phyloP scores from a whole-genome alignment of 92 coral and sea anemone species.

The Diadumene lineata region DNA sequence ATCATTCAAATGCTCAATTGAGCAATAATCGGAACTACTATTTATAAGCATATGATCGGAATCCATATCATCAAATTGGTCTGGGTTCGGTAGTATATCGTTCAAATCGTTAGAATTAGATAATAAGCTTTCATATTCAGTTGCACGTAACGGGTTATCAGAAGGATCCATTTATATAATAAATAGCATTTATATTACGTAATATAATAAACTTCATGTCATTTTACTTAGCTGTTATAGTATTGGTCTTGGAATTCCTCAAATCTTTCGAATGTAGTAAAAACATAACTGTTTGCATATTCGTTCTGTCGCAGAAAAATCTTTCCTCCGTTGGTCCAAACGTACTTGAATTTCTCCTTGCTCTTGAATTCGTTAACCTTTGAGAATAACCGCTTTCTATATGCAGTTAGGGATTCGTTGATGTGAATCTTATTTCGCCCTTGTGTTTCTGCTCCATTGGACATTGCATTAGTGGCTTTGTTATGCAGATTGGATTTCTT shows the following conservation, averaged over 20 bases:
- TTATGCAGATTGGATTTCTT: conserved; percentile 9
- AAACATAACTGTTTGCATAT: no score
- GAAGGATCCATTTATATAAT: neutral
- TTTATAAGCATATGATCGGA: conserved; percentile 34
- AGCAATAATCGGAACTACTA: conserved; percentile 23
- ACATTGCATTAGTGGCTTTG: neutral
- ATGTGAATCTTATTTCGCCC: conserved; percentile 33
- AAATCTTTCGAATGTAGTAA: neutral
- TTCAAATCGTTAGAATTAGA: neutral
- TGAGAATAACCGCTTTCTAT: conserved; percentile 26
- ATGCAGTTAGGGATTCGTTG: conserved; percentile 49
- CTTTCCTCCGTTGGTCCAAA: conserved; percentile 11
- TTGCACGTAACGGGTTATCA: no score
- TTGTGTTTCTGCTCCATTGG: neutral
- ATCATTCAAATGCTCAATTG: neutral
- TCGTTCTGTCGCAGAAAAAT: conserved; percentile 4
- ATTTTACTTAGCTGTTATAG: neutral
- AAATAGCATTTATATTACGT: neutral
- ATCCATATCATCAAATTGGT: conserved; percentile 38
- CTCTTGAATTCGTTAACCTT: conserved; percentile 4
- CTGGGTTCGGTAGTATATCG: conserved; percentile 39
- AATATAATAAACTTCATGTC: neutral
- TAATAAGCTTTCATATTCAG: no score
- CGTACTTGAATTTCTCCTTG: conserved; percentile 10
- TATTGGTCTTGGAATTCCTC: neutral